Evolutionary conservation across 2,113 vertebrate species (phyloP).

Genomic region (Probosciger aterrimus): DNA sequence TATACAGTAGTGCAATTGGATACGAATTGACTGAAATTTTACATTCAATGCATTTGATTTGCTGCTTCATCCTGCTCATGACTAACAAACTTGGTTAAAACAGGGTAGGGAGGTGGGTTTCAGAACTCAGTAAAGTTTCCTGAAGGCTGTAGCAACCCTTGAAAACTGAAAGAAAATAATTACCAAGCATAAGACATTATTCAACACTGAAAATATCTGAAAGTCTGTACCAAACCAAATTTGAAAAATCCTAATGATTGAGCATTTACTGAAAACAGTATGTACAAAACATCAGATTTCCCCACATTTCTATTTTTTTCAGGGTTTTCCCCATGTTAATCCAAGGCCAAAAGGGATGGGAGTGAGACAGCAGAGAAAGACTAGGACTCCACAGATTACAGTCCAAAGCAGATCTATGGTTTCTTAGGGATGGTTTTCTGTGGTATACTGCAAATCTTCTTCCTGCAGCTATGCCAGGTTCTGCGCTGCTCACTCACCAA

Average conservation of each 20-base stretch:
- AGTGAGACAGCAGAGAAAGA: not conserved
- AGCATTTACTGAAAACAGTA: not conserved
- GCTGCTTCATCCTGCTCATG: not conserved
- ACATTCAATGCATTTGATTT: not conserved
- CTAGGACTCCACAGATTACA: not conserved
- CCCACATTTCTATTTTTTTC: not conserved
- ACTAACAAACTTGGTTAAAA: not conserved
- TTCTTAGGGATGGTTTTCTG: not conserved
- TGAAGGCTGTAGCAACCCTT: not conserved
- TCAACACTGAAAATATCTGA: not conserved
- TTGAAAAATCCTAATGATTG: not conserved
- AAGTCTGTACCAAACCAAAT: not conserved
- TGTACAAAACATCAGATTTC: not conserved
- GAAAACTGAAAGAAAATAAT: not conserved
- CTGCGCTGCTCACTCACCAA: not conserved
- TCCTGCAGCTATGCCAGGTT: not conserved
- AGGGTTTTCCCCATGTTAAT: not conserved
- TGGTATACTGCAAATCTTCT: not conserved
- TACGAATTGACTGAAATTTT: not conserved
- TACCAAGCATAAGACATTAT: not conserved
- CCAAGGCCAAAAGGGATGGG: not conserved
- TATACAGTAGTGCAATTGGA: not conserved
- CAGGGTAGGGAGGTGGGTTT: not conserved
- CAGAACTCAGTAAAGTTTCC: not conserved
- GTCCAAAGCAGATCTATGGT: not conserved